These are phyloP conservation scores for Actinia equina DNA, from an alignment of 64 coral and sea anemone genomes.

Conservation along the genomic window DNA sequence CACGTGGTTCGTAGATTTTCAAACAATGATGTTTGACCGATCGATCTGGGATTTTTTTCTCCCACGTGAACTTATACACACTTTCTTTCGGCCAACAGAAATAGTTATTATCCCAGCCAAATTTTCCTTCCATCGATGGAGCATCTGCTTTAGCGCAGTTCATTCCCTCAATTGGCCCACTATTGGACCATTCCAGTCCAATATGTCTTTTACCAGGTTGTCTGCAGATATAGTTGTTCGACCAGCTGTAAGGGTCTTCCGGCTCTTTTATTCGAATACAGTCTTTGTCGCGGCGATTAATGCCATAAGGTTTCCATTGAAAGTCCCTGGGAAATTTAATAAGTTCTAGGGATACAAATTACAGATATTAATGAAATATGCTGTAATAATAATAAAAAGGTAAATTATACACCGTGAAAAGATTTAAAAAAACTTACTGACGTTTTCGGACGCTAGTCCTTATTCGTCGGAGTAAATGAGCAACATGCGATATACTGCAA, in stretches of 20 bases:
- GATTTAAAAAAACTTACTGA: too few species aligned
- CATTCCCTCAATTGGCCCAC: neutral
- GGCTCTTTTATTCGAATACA: conserved; percentile 64
- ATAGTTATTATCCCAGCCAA: conserved; percentile 58
- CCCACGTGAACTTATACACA: conserved; percentile 88
- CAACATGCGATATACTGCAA: too few species aligned
- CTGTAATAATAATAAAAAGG: neutral
- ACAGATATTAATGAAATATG: neutral
- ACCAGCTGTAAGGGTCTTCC: conserved; percentile 43
- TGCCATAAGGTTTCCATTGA: conserved; percentile 68
- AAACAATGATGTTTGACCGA: conserved; percentile 47
- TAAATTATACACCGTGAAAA: too few species aligned
- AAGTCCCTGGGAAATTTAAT: conserved; percentile 61
- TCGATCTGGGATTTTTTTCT: conserved; percentile 39
- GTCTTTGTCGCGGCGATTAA: neutral
- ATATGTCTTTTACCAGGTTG: conserved; percentile 20
- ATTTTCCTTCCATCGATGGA: conserved; percentile 31
- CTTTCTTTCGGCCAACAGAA: conserved; percentile 74
- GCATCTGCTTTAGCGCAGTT: conserved; percentile 6
- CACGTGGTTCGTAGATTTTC: conserved; percentile 62
- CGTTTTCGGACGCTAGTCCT: too few species aligned
- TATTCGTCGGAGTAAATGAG: too few species aligned
- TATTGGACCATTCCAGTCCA: conserved; percentile 30
- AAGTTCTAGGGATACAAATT: neutral
- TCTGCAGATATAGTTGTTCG: conserved; percentile 68